Percentiles rank a stretch among this genome's conserved stretches.
Conservation (phyloP, 2,888 invertebrate species). For the Phyllotreta cruciferae region DNA sequence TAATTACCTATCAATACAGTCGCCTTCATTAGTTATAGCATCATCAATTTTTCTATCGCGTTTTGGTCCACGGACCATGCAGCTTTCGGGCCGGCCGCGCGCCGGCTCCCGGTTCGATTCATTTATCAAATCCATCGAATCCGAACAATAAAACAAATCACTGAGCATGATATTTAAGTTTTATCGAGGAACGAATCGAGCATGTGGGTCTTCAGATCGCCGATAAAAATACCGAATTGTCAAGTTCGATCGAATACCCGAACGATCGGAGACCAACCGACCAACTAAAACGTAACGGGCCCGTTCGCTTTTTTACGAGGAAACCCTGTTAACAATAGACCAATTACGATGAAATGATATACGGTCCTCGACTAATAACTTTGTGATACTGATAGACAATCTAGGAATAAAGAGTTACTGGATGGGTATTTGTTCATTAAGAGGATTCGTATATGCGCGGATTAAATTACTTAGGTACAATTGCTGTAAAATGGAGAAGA, state of each 20-base stretch:
- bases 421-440: slow-evolving; percentile 2
- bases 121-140: slow-evolving; percentile 1
- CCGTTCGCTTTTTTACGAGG: slow-evolving; percentile 22
- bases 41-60: too few relatives aligned
- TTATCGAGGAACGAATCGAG: slow-evolving; percentile 10
- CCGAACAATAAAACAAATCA: slow-evolving; percentile 5
- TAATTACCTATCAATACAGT: too few relatives aligned
- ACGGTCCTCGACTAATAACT: slow-evolving; percentile 32
- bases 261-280: not conserved
- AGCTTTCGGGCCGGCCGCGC: too few relatives aligned
- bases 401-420: slow-evolving; percentile 16
- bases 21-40: too few relatives aligned
- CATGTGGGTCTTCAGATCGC: slow-evolving; percentile 16
- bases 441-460: not conserved
- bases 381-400: slow-evolving; percentile 30
- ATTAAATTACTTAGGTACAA: not conserved
- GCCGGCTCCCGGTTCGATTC: slow-evolving; percentile 1
- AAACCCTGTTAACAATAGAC: slow-evolving; percentile 33
- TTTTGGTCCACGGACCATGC: too few relatives aligned
- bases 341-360: slow-evolving; percentile 38
- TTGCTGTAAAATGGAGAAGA: too few relatives aligned
- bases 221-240: slow-evolving; percentile 8
- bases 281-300: slow-evolving; percentile 12
- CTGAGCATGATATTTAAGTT: slow-evolving; percentile 18
- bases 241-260: not conserved